Conservation (phyloP, 2,113 vertebrate species). For the Telmatochromis sp. region DNA sequence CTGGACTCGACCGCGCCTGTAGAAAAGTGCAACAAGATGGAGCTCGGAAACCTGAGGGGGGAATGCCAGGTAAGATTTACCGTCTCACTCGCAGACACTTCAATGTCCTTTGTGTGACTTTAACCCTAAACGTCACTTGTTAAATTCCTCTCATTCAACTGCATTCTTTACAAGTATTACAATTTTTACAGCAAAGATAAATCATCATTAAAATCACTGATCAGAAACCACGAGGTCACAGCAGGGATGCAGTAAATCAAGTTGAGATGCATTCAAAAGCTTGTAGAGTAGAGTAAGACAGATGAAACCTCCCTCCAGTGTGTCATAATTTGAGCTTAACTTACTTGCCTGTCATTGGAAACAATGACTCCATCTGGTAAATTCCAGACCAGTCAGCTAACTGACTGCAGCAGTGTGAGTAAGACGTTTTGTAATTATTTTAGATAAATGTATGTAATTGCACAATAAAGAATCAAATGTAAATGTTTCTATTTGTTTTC, state of each 20-base stretch:
- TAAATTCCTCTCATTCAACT: background rate
- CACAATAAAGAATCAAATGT: background rate
- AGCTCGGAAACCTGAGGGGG: conserved; percentile 58
- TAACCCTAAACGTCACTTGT: background rate
- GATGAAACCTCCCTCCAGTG: background rate
- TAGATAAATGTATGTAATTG: background rate
- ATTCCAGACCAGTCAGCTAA: background rate
- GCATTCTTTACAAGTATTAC: background rate
- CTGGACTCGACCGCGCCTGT: conserved; percentile 14
- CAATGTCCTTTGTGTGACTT: background rate
- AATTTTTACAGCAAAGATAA: background rate
- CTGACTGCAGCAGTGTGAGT: background rate
- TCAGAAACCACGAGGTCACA: background rate
- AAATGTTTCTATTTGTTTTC: background rate
- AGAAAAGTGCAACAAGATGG: conserved; percentile 17
- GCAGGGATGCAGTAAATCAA: background rate
- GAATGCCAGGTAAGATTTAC: conserved; percentile 76
- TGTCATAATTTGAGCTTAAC: background rate
- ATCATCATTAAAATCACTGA: background rate
- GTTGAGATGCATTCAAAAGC: background rate
- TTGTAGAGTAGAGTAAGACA: background rate
- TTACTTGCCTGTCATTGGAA: background rate
- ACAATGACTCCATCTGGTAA: background rate
- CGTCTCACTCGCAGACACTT: background rate
- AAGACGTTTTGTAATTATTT: background rate